Evolutionary conservation across 2,888 invertebrate species (phyloP).

Genomic region (Eilema sororculum): DNA sequence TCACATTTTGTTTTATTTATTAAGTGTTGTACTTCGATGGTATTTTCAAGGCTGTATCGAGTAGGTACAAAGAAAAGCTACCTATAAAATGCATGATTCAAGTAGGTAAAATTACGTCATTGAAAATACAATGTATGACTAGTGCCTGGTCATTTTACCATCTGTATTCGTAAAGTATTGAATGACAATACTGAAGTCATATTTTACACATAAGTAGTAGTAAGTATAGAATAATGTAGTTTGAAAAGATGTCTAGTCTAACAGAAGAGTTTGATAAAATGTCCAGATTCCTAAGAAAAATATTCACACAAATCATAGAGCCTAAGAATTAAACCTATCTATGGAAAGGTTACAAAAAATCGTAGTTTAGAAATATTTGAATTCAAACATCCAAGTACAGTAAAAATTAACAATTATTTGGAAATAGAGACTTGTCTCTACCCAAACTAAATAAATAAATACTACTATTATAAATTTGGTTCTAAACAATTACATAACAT

Average conservation of each 20-base stretch:
- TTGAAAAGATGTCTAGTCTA: too few relatives aligned
- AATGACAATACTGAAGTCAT: neutral
- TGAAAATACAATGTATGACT: neutral
- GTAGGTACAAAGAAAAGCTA: conserved; percentile 22
- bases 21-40: conserved; percentile 6
- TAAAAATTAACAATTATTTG: neutral
- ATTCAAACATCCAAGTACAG: neutral
- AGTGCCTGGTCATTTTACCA: conserved; percentile 1
- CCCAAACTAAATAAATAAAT: neutral
- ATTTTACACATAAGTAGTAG: too few relatives aligned
- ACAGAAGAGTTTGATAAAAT: too few relatives aligned
- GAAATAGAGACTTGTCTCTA: neutral
- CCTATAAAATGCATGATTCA: conserved; percentile 5
- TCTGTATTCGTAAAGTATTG: neutral
- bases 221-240: too few relatives aligned
- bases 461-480: neutral
- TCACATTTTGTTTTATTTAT: conserved; percentile 5
- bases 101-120: conserved; percentile 1
- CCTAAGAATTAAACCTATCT: neutral
- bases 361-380: neutral
- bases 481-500: too few relatives aligned
- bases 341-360: neutral
- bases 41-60: conserved; percentile 1
- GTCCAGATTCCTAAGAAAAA: too few relatives aligned
- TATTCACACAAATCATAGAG: neutral